Evolutionary conservation across 1,140 invertebrate species (phyloP), one percentile per base, ranked within the genome.

Genomic region (Homarus americanus): DNA sequence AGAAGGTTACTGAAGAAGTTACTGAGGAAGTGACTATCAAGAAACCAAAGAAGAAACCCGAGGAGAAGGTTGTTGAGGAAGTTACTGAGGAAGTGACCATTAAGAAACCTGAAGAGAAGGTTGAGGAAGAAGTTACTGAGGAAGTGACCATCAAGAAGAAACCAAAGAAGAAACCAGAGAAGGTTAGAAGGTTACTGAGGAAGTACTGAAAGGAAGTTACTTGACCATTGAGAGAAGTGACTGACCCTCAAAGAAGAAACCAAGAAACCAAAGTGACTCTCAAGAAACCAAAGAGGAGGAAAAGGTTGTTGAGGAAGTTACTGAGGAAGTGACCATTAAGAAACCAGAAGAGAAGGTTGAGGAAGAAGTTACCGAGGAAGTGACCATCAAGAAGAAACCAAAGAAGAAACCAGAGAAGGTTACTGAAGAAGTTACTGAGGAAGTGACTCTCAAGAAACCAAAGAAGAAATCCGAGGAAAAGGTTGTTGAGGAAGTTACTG

Each of bases 341-440:
- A 86, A 86, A 40, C 69, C 72, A 28, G 92, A 94, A 80, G 93
- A 94, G 75, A 94, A 93, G 12, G 49, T 34, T 28, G 24, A 28
- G 87, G 94, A 95, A 93, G 93, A 93, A n/a, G 94, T 95, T 73
- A 94, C 94, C 38, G 94, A 95, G 93, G 94, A 94, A 32, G 84
- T 94, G 32, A 93, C 93, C 4, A 24, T 63, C 38, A 38, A 86
- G 40, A 38, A 86, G 40, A 28, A 86, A 44, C 58, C 82, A 28
- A 53, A 63, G n/a, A n/a, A n/a, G n/a, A n/a, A n/a, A n/a, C n/a
- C n/a, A 32, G 87, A 90, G 40, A 79, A 91, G 75, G 38, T 72
- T 66, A 53, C 49, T 73, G 91, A 92, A 76, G 86, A 83, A 20
- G 80, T 89, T 41, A 63, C 82, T 24, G 28, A 78, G 0, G 73